Base-by-base conservation (phyloP, 1,140 invertebrate genomes). In the Zaprionus ghesquierei region DNA sequence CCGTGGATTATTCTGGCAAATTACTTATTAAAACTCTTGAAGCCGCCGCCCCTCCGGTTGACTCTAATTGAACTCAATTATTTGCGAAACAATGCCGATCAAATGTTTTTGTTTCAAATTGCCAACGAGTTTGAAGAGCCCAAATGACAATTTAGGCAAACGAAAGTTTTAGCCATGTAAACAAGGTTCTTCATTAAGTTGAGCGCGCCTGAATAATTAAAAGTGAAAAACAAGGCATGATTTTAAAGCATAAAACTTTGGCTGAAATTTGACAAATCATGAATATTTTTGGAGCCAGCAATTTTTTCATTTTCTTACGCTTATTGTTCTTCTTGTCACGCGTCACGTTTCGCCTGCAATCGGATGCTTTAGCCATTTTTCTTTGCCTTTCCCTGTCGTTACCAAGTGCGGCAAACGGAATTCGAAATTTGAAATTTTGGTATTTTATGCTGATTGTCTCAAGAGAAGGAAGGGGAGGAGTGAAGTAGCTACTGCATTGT, bases 281-380 rank as follows among this genome's bases (percentile, higher is more conserved):
- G 46, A 68, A 68, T 72, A 33, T 33, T 46, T 46, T 22, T 46
- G 18, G 6, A n/a, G 22, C 46, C 13, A 49, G 20, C 59, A 66
- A n/a, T 41, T 18, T 15, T 41, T 41, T 15, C n/a, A 6, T 1
- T n/a, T 62, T 29, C 27, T 29, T 29, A n/a, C n/a, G n/a, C 27
- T 18, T 38, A 50, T 61, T 73, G 38, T 69, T 35, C 10, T 68
- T 68, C 41, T 15, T 3, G 35, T 8, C 35, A 41, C 41, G 29
- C 38, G 70, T 73, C 70, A 73, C 70, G 70, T 69, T 22, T 35
- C 15, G 3, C 20, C 51, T 50, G 70, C 64, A 69, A 61, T 50
- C 35, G 35, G 35, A 41, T 41, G 35, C 35, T 41, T 41, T 41
- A 15, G 5, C 8, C 51, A 3, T 15, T 41, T 18, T 5, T 18